A percentile compares a stretch with the other conserved stretches of the same genome.
Evolutionary conservation across 2,113 vertebrate species (phyloP).

Genomic region (Phyllostomus hastatus): DNA sequence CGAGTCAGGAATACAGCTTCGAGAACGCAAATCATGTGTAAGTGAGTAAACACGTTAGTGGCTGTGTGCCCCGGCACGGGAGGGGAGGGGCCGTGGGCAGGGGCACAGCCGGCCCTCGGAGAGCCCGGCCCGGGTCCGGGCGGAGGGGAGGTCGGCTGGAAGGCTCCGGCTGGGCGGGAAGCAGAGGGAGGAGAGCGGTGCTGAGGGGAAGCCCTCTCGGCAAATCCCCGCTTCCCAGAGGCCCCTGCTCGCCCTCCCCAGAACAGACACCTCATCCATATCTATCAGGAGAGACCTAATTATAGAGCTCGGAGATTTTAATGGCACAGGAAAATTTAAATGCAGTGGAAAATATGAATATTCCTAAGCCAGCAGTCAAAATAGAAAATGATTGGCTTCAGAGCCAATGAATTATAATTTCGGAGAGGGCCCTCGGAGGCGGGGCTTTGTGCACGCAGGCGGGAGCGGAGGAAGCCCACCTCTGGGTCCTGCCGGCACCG

Average conservation of each 20-base stretch:
- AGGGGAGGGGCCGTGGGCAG: not conserved
- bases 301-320: constrained; percentile 85
- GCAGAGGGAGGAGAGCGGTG: constrained; percentile 17
- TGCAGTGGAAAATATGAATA: constrained; percentile 82
- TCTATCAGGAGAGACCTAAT: constrained; percentile 85
- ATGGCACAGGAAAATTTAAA: constrained; percentile 86
- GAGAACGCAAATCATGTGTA: constrained; percentile 3
- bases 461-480: constrained; percentile 29
- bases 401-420: constrained; percentile 76
- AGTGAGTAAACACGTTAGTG: constrained; percentile 35
- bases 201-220: constrained; percentile 68
- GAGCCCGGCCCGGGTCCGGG: constrained; percentile 18
- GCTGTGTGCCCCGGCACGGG: not conserved
- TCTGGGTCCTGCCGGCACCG: not conserved
- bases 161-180: constrained; percentile 58
- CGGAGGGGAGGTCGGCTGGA: constrained; percentile 3
- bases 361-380: constrained; percentile 77
- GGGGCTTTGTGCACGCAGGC: not conserved
- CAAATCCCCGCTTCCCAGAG: constrained; percentile 71
- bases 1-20: constrained; percentile 29
- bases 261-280: constrained; percentile 80
- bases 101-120: not conserved
- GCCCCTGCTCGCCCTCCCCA: constrained; percentile 62
- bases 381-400: constrained; percentile 80
- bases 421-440: constrained; percentile 55